A percentile compares a stretch with the other conserved stretches of the same genome.
Evolutionary conservation across 2,113 vertebrate genomes (phyloP).

Genomic region (Ellobius talpinus): DNA sequence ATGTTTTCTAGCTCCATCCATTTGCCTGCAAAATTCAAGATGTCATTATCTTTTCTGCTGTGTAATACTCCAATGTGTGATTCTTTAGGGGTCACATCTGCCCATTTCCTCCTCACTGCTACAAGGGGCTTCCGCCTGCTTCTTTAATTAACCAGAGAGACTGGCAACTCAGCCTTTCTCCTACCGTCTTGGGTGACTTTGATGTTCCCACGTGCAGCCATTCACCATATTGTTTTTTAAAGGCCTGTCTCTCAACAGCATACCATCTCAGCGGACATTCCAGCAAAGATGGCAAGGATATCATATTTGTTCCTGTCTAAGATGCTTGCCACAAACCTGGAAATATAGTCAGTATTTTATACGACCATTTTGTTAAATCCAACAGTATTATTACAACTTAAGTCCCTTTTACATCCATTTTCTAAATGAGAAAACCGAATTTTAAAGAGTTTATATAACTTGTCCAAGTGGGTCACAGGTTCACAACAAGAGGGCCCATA

Average conservation of each 20-base stretch:
- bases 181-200: neutral
- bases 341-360: neutral
- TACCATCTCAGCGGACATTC: neutral
- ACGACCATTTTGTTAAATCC: neutral
- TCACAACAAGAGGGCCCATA: conserved; percentile 3
- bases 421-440: neutral
- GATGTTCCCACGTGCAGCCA: neutral
- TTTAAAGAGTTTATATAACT: neutral
- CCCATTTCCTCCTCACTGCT: neutral
- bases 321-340: neutral
- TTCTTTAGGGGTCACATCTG: neutral
- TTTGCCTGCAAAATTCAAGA: no score
- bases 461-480: neutral
- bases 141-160: neutral
- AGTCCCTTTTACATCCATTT: neutral
- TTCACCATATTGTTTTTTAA: conserved; percentile 10
- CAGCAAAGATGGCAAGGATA: neutral
- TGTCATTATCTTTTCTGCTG: no score
- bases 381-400: neutral
- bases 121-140: neutral
- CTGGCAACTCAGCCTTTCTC: neutral
- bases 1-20: no score
- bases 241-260: neutral
- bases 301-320: neutral
- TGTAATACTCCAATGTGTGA: neutral